Conservation (phyloP, 2,113 vertebrate genomes). For the Lophochroa leadbeateri region DNA sequence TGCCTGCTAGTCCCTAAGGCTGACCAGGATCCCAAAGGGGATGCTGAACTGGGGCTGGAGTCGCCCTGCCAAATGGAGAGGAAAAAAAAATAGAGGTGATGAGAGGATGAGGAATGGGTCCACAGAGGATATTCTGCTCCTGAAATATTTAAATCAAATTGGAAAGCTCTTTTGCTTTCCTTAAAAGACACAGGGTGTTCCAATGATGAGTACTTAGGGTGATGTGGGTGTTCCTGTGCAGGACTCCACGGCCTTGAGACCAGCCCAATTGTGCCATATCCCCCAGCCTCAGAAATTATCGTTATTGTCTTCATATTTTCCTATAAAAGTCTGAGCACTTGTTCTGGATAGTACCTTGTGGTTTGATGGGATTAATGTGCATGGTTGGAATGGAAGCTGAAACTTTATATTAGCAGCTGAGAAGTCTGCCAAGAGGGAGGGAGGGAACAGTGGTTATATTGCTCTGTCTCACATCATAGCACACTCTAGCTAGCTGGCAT, state of each 20-base stretch:
- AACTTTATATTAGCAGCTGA: background rate
- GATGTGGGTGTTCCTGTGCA: fast-evolving
- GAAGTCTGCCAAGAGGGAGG: background rate
- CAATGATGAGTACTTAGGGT: too few relatives aligned
- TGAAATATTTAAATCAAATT: background rate
- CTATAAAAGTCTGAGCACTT: fast-evolving
- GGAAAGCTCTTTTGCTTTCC: background rate
- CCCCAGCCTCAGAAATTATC: background rate
- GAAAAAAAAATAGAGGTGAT: fast-evolving
- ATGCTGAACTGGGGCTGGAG: background rate
- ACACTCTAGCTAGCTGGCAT: background rate
- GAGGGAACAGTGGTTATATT: background rate
- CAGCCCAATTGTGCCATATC: fast-evolving
- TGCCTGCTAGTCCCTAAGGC: background rate
- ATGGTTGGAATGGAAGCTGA: background rate
- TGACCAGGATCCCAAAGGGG: background rate
- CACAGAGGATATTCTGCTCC: background rate
- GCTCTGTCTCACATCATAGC: background rate
- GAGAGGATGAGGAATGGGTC: background rate
- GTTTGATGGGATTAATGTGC: background rate
- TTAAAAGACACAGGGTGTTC: background rate
- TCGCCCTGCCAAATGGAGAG: background rate
- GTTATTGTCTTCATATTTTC: fast-evolving
- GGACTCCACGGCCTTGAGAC: fast-evolving
- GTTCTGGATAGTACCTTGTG: background rate